Evolutionary conservation across 2,113 vertebrate species (phyloP), one percentile per base, ranked within the genome.

Genomic region (Hippopotamus amphibius): DNA sequence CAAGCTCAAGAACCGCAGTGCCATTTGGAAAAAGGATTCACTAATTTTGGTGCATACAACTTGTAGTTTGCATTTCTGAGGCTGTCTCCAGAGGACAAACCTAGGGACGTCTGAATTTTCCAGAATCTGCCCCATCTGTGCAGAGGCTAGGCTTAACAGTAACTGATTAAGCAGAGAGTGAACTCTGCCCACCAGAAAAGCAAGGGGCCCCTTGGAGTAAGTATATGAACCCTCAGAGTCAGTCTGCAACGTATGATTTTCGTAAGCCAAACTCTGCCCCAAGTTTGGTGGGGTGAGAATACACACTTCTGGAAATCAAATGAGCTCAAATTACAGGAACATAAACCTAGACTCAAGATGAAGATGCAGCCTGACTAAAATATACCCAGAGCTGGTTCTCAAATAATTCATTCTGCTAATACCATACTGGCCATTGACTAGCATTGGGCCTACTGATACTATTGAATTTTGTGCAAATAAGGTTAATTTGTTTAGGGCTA

Each of bases 141-240:
- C 43, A 90, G 66, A 81, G 30, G 30, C 61, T 43, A 53, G 48
- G 63, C 43, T 74, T 79, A 95, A 91, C 0, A 43, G 69, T 68
- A 26, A 87, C 14, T 55, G 30, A 89, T 13, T 55, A 71, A 77
- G 59, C 82, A 43, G 14, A 63, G 15, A 37, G 30, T 37, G 74
- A 95, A 65, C 79, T 72, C 50, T 87, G 90, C 15, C 72, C 57
- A 69, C 30, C 71, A 63, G 53, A 72, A 55, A 69, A 63, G 61
- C 15, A 71, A 63, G 33, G 8, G 43, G 79, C 66, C n/a, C 66
- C 55, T 14, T 43, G 53, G 48, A 82, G 30, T n/a, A 37, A 66
- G 63, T 4, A 9, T 1, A 16, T 6, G 37, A 50, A 53, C 15
- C 43, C 19, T 24, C 37, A 61, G 3, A 84, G 30, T 43, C 37